phyloP scores from a whole-genome alignment of 2,113 vertebrate genomes.

The Chlorodrepanis virens region DNA sequence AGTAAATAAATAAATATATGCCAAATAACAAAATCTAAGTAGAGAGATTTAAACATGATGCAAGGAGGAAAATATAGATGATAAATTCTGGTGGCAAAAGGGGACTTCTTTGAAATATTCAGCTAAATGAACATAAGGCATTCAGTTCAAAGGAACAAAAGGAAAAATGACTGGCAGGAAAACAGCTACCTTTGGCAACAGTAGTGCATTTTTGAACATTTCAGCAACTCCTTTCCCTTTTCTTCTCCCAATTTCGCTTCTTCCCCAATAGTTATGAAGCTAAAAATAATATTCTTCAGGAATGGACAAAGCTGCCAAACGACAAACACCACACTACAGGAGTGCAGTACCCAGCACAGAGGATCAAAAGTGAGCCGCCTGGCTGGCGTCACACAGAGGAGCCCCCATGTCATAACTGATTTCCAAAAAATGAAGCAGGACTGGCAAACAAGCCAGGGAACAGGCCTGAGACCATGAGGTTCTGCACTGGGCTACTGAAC shows the following conservation, averaged over 20 bases:
- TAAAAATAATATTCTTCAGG: neutral
- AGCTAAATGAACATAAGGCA: neutral
- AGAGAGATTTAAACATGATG: neutral
- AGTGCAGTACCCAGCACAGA: neutral
- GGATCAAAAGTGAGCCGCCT: neutral
- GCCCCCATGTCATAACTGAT: neutral
- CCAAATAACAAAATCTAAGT: neutral
- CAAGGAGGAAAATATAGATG: neutral
- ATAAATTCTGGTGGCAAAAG: conserved; percentile 3
- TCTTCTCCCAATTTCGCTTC: neutral
- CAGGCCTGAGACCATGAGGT: neutral
- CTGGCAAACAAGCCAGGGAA: neutral
- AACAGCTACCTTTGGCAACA: neutral
- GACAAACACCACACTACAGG: neutral
- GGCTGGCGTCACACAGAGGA: neutral
- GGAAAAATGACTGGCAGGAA: neutral
- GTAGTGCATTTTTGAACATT: neutral
- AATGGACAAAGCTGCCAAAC: neutral
- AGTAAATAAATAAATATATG: conserved; percentile 33
- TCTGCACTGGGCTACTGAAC: neutral
- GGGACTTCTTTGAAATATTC: conserved; percentile 1
- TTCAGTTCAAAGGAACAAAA: neutral
- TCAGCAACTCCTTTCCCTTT: neutral
- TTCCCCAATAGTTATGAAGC: rapidly evolving
- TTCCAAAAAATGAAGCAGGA: neutral